Evolutionary conservation across 2,797 vertebrate genomes (phyloP).

Genomic region (Periparus ater): DNA sequence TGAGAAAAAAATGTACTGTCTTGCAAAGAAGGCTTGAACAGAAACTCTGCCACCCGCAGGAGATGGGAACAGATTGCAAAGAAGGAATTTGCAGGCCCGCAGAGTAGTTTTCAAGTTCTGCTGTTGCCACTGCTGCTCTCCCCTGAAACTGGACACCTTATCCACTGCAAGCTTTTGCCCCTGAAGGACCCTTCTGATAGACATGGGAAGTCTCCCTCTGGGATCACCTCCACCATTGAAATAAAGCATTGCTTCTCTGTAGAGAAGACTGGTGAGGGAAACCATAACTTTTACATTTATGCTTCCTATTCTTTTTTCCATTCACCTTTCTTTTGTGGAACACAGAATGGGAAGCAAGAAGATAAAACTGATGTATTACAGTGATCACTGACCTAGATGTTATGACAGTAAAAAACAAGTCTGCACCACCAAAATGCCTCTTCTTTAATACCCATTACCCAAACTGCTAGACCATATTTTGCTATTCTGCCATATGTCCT

Average conservation of each 20-base stretch:
- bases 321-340: neutral
- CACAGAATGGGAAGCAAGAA: neutral
- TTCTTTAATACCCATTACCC: neutral
- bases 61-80: neutral
- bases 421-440: neutral
- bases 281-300: neutral
- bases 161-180: neutral
- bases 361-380: neutral
- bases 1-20: neutral
- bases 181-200: neutral
- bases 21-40: neutral
- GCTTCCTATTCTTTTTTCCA: neutral
- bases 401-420: neutral
- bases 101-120: neutral
- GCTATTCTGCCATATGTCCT: neutral
- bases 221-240: neutral
- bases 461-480: neutral
- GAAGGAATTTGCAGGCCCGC: accelerated
- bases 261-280: neutral
- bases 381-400: neutral
- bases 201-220: neutral
- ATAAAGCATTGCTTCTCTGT: neutral
- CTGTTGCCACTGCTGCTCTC: neutral
- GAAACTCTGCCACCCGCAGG: neutral
- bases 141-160: neutral